These are phyloP conservation scores for Nasonia giraulti DNA, from an alignment of 1,140 invertebrate species.

Conservation along the genomic window DNA sequence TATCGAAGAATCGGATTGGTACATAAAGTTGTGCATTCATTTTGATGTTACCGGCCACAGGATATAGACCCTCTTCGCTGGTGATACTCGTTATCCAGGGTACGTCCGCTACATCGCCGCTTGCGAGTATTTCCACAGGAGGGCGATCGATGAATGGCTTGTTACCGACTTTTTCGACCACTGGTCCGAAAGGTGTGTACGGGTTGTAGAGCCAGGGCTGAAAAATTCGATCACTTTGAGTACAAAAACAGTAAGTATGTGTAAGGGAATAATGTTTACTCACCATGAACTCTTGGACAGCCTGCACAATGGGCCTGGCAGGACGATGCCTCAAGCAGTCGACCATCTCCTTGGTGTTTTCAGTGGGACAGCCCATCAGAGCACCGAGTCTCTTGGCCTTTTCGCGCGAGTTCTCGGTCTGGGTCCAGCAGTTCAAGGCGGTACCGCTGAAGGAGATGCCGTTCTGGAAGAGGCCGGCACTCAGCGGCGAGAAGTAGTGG, in stretches of 20 bases:
- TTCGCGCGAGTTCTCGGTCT: slow-evolving; percentile 78
- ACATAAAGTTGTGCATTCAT: neutral
- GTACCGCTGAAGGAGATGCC: slow-evolving; percentile 88
- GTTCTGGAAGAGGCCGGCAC: slow-evolving; percentile 67
- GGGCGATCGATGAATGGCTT: slow-evolving; percentile 73
- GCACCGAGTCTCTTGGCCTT: slow-evolving; percentile 81
- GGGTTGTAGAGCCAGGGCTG: slow-evolving; percentile 72
- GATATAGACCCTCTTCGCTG: slow-evolving; percentile 75
- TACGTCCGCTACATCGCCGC: slow-evolving; percentile 69
- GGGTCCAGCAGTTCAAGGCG: slow-evolving; percentile 82
- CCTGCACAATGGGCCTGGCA: slow-evolving; percentile 73
- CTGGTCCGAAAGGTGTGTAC: slow-evolving; percentile 75
- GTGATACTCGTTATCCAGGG: slow-evolving; percentile 75
- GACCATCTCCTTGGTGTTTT: slow-evolving; percentile 77
- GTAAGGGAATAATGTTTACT: slow-evolving; percentile 54
- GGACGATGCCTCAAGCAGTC: slow-evolving; percentile 82
- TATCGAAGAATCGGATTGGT: too few species aligned
- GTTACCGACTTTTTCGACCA: slow-evolving; percentile 68
- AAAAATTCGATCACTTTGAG: neutral
- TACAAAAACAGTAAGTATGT: neutral
- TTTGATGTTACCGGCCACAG: slow-evolving; percentile 68
- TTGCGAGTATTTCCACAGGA: slow-evolving; percentile 72
- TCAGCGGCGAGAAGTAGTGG: slow-evolving; percentile 76
- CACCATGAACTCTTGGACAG: slow-evolving; percentile 72
- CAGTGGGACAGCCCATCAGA: slow-evolving; percentile 81